Percentiles rank a stretch among this genome's conserved stretches.
These are phyloP conservation scores for Boloria euphrosyne DNA, from an alignment of 2,888 invertebrate species.

Conservation along the genomic window DNA sequence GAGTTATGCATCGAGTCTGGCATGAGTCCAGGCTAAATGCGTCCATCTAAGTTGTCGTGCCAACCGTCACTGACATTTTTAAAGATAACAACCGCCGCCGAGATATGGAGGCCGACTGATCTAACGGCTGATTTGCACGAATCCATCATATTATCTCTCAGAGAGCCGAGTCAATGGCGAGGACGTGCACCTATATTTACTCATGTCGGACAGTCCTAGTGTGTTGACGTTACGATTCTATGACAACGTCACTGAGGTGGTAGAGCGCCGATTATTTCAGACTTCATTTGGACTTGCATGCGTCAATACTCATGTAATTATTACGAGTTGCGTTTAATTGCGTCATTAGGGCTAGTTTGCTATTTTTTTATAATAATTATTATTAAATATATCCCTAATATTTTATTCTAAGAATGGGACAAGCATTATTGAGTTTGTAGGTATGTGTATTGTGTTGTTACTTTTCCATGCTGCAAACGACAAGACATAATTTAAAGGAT, in stretches of 20 bases:
- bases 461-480: too few species aligned
- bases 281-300: too few species aligned
- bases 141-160: slow-evolving; percentile 72
- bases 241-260: slow-evolving; percentile 46
- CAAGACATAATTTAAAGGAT: too few species aligned
- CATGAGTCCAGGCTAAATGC: slow-evolving; percentile 74
- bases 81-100: slow-evolving; percentile 77
- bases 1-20: slow-evolving; percentile 70
- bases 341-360: too few species aligned
- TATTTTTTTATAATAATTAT: too few species aligned
- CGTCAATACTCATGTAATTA: too few species aligned
- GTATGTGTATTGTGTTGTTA: too few species aligned
- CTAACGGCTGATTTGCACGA: slow-evolving; percentile 66
- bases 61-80: slow-evolving; percentile 75
- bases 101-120: slow-evolving; percentile 65
- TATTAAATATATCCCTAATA: too few species aligned
- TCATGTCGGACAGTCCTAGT: slow-evolving; percentile 59
- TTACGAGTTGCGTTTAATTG: too few species aligned
- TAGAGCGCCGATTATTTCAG: slow-evolving; percentile 14
- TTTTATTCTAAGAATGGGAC: too few species aligned
- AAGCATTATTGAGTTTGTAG: too few species aligned
- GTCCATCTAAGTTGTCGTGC: slow-evolving; percentile 68
- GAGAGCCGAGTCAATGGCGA: slow-evolving; percentile 75
- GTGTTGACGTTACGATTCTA: slow-evolving; percentile 49
- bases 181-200: slow-evolving; percentile 72